These are phyloP conservation scores for Fopius arisanus DNA, from an alignment of 1,140 invertebrate genomes.

Conservation along the genomic window DNA sequence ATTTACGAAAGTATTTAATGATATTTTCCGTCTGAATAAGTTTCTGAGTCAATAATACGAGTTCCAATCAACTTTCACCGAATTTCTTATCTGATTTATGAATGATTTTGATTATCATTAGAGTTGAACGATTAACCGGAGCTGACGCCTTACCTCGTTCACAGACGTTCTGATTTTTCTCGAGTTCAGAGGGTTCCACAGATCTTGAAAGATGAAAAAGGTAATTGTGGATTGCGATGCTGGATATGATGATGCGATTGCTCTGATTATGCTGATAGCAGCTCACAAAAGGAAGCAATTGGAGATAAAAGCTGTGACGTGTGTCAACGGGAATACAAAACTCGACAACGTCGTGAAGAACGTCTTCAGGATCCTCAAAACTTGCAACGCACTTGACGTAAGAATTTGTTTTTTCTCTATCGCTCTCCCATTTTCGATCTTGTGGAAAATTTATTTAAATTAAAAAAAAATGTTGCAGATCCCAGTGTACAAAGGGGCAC, in stretches of 20 bases:
- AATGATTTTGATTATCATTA: no score
- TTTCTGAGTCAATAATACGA: no score
- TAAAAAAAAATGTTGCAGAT: conserved; percentile 69
- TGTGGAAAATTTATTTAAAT: background rate
- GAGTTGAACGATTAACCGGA: no score
- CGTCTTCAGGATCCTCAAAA: conserved; percentile 68
- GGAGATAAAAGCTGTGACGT: conserved; percentile 70
- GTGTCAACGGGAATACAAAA: conserved; percentile 71
- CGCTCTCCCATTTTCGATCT: background rate
- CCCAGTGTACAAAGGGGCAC: conserved; percentile 71
- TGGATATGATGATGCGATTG: conserved; percentile 73
- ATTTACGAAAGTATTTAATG: no score
- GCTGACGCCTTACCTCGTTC: no score
- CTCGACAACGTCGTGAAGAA: conserved; percentile 70
- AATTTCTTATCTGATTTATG: no score
- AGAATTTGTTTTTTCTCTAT: conserved; percentile 44
- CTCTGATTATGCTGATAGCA: conserved; percentile 67
- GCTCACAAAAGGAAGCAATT: conserved; percentile 63
- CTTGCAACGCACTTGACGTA: conserved; percentile 63
- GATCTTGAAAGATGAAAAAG: conserved; percentile 34
- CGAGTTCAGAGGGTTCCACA: background rate
- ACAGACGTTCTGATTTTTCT: no score
- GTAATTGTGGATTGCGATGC: conserved; percentile 72
- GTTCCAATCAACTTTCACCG: no score
- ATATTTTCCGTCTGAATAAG: no score